Conservation (phyloP, 2,797 vertebrate genomes). For the Chiloscyllium punctatum region DNA sequence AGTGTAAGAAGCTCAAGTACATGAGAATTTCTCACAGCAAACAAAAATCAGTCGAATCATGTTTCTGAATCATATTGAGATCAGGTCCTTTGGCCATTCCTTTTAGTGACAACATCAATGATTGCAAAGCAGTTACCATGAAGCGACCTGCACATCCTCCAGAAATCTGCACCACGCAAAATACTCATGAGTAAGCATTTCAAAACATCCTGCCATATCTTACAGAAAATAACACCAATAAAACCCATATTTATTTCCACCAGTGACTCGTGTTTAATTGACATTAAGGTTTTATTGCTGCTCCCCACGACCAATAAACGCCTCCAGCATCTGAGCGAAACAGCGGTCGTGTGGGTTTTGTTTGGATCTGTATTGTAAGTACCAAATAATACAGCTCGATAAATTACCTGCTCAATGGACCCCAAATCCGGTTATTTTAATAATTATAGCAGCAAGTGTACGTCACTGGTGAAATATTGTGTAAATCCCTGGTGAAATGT, state of each 20-base stretch:
- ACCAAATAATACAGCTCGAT: background rate
- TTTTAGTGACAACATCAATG: background rate
- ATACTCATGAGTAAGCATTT: background rate
- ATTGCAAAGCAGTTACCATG: background rate
- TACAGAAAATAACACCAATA: background rate
- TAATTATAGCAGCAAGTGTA: background rate
- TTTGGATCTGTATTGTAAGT: background rate
- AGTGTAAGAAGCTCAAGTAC: background rate
- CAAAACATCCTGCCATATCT: background rate
- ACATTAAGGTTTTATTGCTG: background rate
- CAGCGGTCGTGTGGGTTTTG: background rate
- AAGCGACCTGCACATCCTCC: background rate
- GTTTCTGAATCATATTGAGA: background rate
- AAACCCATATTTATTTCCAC: background rate
- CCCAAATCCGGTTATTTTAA: background rate
- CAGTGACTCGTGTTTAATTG: background rate
- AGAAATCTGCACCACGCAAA: background rate
- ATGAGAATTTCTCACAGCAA: background rate
- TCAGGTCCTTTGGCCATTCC: background rate
- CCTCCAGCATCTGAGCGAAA: background rate
- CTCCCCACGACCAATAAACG: background rate
- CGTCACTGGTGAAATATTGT: background rate
- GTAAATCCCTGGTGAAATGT: background rate
- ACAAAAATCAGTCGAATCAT: background rate
- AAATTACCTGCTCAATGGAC: background rate